Percentiles rank a stretch among this genome's conserved stretches.
Conservation (phyloP, 1,140 invertebrate species). For the Liolophura sinensis region DNA sequence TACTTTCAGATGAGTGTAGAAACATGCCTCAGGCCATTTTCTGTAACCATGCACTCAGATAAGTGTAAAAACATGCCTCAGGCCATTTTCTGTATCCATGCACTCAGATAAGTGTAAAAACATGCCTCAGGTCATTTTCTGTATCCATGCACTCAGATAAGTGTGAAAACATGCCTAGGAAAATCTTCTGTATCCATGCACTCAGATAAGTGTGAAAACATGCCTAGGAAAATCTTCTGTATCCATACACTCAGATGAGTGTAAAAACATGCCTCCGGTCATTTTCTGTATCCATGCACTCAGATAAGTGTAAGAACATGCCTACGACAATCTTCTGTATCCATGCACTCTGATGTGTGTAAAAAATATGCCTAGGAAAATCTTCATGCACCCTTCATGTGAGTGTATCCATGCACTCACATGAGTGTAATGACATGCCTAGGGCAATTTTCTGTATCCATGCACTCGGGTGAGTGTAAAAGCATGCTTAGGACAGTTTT, state of each 20-base stretch:
- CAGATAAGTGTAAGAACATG: no score
- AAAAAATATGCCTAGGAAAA: no score
- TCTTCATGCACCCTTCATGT: no score
- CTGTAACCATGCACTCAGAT: no score
- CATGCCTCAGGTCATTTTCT: constrained; percentile 5
- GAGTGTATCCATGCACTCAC: no score
- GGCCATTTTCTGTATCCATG: constrained; percentile 82
- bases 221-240: background rate
- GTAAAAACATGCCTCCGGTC: constrained; percentile 82
- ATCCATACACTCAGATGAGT: no score
- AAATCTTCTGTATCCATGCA: no score
- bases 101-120: constrained; percentile 70
- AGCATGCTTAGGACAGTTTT: constrained; percentile 1
- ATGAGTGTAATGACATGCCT: constrained; percentile 85
- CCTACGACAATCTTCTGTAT: background rate
- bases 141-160: constrained; percentile 61
- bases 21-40: constrained; percentile 4
- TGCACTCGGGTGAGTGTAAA: constrained; percentile 72
- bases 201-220: no score
- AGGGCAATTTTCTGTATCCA: constrained; percentile 81
- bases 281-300: constrained; percentile 84
- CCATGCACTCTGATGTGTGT: constrained; percentile 63
- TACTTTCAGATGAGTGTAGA: no score
- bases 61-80: constrained; percentile 86
- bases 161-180: no score